Base-by-base conservation (phyloP, 2,113 vertebrate species). In the Oxyura jamaicensis region DNA sequence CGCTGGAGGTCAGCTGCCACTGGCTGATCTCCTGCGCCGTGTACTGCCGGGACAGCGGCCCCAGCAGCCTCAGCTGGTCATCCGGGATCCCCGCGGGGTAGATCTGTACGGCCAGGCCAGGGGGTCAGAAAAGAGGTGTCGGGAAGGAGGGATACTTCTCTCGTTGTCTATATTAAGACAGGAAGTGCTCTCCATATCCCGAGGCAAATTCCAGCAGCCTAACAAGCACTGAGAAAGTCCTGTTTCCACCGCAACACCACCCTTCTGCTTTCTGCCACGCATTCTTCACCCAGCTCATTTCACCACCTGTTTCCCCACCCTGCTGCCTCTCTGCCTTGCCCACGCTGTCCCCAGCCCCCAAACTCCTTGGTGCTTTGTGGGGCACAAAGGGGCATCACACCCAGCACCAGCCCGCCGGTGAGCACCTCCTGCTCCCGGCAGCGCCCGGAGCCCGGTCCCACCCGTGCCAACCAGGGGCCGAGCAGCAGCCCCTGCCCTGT, bases 71-170 rank as follows among this genome's bases (percentile, higher is more conserved):
- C 73, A 98, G 94, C 83, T 97, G 94, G 52, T 94, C 33, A n/a
- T 98, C 97, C 0, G 98, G 98, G 25, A 98, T 29, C 13, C 94
- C 97, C 0, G 0, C 4, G 0, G 96, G 95, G 86, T 96, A 98
- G 41, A 83, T 8, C 98, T 98, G 93, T 2, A 50, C 71, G 33
- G 15, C 10, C 1, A 6, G 16, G 31, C 13, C 44, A 31, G 4
- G 1, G 15, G 31, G 17, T 60, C 35, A 50, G 59, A 44, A 16
- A 55, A 25, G 7, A 66, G 48, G 21, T 41, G 17, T 16, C 18
- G 62, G 46, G 21, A 50, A 74, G 11, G 69, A 17, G 25, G 69
- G 12, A 39, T 52, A 10, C 25, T 52, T 10, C 25, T 36, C 17
- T 6, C 13, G 3, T 6, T 21, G 31, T 68, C 66, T n/a, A 3